Conservation (phyloP, 2,888 invertebrate genomes). For the Lasiommata megera region DNA sequence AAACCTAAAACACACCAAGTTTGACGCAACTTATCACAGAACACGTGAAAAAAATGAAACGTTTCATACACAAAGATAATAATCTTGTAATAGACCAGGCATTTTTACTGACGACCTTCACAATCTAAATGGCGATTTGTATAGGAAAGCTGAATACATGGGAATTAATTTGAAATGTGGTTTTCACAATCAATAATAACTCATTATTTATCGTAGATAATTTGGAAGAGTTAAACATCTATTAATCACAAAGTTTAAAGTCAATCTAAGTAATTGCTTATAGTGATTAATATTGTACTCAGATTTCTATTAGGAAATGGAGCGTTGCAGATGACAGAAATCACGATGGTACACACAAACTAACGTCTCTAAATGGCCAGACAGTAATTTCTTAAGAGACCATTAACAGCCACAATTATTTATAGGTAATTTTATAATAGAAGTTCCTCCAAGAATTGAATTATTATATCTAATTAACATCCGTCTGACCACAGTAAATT, state of each 20-base stretch:
- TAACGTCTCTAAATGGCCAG: conserved; percentile 27
- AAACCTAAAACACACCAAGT: conserved; percentile 11
- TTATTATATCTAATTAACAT: background rate
- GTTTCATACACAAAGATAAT: conserved; percentile 19
- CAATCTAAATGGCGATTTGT: conserved; percentile 16
- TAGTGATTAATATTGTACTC: conserved; percentile 22
- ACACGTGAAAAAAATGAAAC: conserved; percentile 9
- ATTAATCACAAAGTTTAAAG: conserved; percentile 13
- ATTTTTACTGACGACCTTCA: conserved; percentile 17
- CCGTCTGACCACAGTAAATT: conserved; percentile 28
- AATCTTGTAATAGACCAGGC: conserved; percentile 20
- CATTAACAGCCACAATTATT: background rate
- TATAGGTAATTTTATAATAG: background rate
- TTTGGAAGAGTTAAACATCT: conserved; percentile 15
- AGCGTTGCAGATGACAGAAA: conserved; percentile 18
- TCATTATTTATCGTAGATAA: conserved; percentile 10
- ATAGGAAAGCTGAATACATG: conserved; percentile 33
- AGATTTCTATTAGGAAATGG: conserved; percentile 27
- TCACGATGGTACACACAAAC: conserved; percentile 22
- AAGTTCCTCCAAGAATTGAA: background rate
- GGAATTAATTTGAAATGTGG: background rate
- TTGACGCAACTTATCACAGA: conserved; percentile 5
- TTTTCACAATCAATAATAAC: conserved; percentile 2
- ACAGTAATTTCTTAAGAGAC: conserved; percentile 18
- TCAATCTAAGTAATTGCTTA: conserved; percentile 14